Conservation (phyloP, 2,888 invertebrate species). For the Beris morrisii region DNA sequence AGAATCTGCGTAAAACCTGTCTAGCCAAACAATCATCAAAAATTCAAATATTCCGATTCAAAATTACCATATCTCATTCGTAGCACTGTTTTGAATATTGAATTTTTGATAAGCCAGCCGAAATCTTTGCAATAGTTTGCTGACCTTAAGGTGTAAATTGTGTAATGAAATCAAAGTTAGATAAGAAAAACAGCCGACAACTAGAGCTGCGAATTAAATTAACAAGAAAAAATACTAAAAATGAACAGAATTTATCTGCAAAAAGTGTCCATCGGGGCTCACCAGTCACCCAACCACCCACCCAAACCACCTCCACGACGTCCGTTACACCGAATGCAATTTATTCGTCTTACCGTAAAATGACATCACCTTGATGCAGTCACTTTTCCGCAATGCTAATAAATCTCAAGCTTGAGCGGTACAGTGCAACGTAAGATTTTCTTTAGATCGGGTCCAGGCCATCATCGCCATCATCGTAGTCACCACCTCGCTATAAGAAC, state of each 20-base stretch:
- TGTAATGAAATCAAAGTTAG: too few relatives aligned
- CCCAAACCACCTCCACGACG: not conserved
- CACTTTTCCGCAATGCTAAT: not conserved
- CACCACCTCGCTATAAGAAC: too few relatives aligned
- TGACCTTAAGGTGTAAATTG: too few relatives aligned
- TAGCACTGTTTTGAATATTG: too few relatives aligned
- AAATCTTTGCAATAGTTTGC: not conserved
- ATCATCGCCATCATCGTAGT: too few relatives aligned
- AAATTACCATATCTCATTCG: slow-evolving; percentile 1
- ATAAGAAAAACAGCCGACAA: too few relatives aligned
- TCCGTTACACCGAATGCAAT: not conserved
- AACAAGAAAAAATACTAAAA: too few relatives aligned
- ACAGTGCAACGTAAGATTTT: too few relatives aligned
- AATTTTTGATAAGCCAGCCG: not conserved
- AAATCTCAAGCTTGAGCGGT: too few relatives aligned
- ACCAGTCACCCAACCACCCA: not conserved
- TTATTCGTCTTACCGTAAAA: slow-evolving; percentile 1
- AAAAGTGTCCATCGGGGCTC: not conserved
- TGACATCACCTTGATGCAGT: slow-evolving; percentile 3
- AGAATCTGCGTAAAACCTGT: not conserved
- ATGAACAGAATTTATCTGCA: not conserved
- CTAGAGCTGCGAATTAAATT: too few relatives aligned
- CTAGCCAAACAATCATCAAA: slow-evolving; percentile 18
- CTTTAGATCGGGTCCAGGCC: too few relatives aligned
- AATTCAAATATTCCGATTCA: slow-evolving; percentile 6